Percentiles rank a stretch among this genome's conserved stretches.
Evolutionary conservation across 2,888 invertebrate species (phyloP).

Genomic region (Troides oblongomaculatus): DNA sequence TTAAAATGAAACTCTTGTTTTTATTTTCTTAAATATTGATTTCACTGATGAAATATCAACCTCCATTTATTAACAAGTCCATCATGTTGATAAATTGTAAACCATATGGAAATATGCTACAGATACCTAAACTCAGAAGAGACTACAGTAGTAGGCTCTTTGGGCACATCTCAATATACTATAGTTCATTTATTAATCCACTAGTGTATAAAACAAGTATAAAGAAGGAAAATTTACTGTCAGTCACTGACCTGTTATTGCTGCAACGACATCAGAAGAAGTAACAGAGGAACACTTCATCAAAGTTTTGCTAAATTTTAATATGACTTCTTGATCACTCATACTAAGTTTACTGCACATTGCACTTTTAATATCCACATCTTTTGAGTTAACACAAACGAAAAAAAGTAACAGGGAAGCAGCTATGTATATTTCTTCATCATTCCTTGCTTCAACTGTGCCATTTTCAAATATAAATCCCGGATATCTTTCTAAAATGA

Average conservation of each 20-base stretch:
- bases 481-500: constrained; percentile 73
- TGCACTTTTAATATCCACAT: constrained; percentile 73
- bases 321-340: constrained; percentile 77
- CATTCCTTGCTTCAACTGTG: constrained; percentile 47
- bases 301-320: constrained; percentile 75
- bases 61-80: no score
- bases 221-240: not conserved
- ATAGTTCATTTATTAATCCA: no score
- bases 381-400: constrained; percentile 76
- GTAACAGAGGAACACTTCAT: constrained; percentile 68
- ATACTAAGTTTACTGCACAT: constrained; percentile 76
- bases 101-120: no score
- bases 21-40: no score
- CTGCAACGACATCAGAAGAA: constrained; percentile 60
- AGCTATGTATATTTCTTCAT: constrained; percentile 61
- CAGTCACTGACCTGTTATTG: constrained; percentile 58
- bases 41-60: no score
- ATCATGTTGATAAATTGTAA: no score
- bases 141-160: no score
- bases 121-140: no score
- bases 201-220: no score
- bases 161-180: no score
- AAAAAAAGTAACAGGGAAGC: constrained; percentile 77
- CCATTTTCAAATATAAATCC: constrained; percentile 67
- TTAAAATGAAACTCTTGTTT: no score